Conservation (phyloP, 2,113 vertebrate genomes). For the Tupaia chinensis region DNA sequence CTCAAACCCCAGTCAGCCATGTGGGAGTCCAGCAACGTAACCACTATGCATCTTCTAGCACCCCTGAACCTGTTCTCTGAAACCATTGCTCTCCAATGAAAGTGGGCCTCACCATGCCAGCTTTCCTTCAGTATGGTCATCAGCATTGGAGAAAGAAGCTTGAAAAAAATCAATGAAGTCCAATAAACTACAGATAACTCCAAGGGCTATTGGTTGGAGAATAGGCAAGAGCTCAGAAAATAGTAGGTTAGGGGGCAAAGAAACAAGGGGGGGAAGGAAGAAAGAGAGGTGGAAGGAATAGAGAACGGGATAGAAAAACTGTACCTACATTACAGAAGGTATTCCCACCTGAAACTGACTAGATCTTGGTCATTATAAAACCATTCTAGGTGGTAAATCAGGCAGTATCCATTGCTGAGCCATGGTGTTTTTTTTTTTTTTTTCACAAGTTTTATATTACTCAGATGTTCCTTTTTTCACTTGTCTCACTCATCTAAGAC, state of each 20-base stretch:
- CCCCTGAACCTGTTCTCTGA: not conserved
- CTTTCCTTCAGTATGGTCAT: not conserved
- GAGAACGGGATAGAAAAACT: not conserved
- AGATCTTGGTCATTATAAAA: not conserved
- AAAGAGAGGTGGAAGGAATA: not conserved
- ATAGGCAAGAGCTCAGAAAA: not conserved
- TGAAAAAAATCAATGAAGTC: not conserved
- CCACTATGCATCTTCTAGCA: no score
- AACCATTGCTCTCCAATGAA: no score
- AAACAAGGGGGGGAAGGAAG: not conserved
- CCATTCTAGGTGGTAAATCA: not conserved
- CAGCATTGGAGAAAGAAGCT: not conserved
- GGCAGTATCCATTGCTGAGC: not conserved
- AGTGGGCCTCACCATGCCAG: not conserved
- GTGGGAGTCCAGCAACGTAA: no score
- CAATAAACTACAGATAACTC: not conserved
- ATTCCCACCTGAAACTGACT: not conserved
- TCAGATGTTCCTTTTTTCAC: not conserved
- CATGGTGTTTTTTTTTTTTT: not conserved
- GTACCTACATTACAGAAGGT: not conserved
- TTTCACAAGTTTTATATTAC: not conserved
- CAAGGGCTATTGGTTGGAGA: not conserved
- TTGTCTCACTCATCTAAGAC: not conserved
- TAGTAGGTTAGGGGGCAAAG: not conserved
- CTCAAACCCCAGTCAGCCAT: no score